Evolutionary conservation across 2,888 invertebrate genomes (phyloP).

Genomic region (Drosophila longiperda): DNA sequence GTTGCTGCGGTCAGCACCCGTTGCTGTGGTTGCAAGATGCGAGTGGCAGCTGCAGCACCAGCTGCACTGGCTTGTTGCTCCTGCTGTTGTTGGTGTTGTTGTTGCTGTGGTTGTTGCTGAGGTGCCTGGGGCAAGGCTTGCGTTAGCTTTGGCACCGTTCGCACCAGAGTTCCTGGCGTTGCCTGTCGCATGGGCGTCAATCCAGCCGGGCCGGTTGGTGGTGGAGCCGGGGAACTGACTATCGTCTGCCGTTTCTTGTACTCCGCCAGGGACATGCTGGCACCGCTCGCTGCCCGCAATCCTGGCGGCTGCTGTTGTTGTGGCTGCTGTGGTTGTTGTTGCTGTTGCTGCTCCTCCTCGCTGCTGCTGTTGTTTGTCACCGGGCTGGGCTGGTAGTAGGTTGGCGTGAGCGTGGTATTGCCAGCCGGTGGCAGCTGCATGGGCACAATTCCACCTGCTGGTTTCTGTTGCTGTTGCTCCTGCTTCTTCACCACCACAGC

Average conservation of each 20-base stretch:
- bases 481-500: constrained; percentile 84
- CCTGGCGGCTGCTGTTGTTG: constrained; percentile 39
- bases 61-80: constrained; percentile 22
- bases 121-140: constrained; percentile 23
- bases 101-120: constrained; percentile 37
- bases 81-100: constrained; percentile 19
- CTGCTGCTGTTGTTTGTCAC: constrained; percentile 54
- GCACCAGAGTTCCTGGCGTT: constrained; percentile 57
- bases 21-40: constrained; percentile 64
- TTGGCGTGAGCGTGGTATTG: constrained; percentile 79
- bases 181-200: constrained; percentile 40
- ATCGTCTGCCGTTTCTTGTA: constrained; percentile 81
- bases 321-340: constrained; percentile 15
- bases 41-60: constrained; percentile 15
- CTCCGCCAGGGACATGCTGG: constrained; percentile 82
- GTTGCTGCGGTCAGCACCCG: constrained; percentile 28
- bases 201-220: constrained; percentile 37
- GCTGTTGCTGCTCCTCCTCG: constrained; percentile 77
- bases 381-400: constrained; percentile 68
- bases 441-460: constrained; percentile 16
- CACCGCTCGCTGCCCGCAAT: constrained; percentile 78
- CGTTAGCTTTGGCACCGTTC: constrained; percentile 57
- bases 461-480: constrained; percentile 70
- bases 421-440: constrained; percentile 42
- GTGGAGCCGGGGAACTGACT: constrained; percentile 32